These are phyloP conservation scores for Apocrypta bakeri DNA, from an alignment of 1,140 invertebrate genomes.

Conservation along the genomic window DNA sequence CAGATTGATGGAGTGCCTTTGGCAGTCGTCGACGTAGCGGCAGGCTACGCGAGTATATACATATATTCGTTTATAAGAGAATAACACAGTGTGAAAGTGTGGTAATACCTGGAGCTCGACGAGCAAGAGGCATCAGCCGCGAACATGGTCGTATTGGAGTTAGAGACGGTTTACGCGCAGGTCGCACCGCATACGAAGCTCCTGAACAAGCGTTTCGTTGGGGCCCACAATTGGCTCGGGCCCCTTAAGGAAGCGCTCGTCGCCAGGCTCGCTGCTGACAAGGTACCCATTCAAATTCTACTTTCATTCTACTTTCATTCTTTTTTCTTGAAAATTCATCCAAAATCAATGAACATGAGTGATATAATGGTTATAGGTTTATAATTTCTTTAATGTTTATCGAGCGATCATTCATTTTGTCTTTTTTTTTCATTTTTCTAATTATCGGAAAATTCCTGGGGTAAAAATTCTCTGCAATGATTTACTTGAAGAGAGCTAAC, in stretches of 20 bases:
- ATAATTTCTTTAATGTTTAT: too few relatives aligned
- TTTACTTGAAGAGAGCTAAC: too few relatives aligned
- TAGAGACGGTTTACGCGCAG: constrained; percentile 84
- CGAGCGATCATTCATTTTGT: too few relatives aligned
- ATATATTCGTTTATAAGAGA: too few relatives aligned
- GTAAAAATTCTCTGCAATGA: too few relatives aligned
- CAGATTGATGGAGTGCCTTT: constrained; percentile 37
- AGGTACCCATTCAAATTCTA: constrained; percentile 69
- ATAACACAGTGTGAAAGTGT: neutral
- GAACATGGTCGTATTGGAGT: constrained; percentile 83
- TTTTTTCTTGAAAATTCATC: neutral
- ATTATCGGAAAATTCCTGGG: too few relatives aligned
- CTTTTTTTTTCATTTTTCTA: too few relatives aligned
- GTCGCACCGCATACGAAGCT: constrained; percentile 88
- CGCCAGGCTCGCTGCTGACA: constrained; percentile 71
- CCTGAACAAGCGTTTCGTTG: constrained; percentile 90
- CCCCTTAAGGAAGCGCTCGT: constrained; percentile 78
- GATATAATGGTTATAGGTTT: too few relatives aligned
- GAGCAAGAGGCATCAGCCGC: constrained; percentile 54
- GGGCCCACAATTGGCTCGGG: constrained; percentile 89
- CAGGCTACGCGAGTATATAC: too few relatives aligned
- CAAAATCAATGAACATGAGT: too few relatives aligned
- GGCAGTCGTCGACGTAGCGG: constrained; percentile 48
- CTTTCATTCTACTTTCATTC: too few relatives aligned
- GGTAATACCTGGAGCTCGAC: constrained; percentile 27